Conservation (phyloP, 2,888 invertebrate genomes). For the Pseudococcus viburni region DNA sequence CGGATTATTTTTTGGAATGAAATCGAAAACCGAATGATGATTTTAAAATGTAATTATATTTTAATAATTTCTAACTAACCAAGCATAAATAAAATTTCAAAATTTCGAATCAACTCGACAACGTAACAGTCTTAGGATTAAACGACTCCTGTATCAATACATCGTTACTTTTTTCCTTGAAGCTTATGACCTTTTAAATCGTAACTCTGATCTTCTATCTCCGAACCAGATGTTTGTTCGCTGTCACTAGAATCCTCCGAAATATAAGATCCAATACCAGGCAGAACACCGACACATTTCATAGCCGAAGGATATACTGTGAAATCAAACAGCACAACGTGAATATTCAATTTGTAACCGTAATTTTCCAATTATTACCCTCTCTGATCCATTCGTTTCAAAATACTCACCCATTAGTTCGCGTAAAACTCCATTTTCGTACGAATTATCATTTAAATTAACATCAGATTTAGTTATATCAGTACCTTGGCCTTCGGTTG, state of each 20-base stretch:
- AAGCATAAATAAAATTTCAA: neutral
- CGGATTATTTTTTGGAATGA: no score
- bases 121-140: neutral
- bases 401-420: slow-evolving; percentile 43
- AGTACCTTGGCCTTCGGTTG: neutral
- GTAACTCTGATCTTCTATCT: slow-evolving; percentile 44
- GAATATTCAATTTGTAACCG: neutral
- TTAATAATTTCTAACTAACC: neutral
- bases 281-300: slow-evolving; percentile 59
- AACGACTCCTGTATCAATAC: neutral
- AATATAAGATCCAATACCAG: slow-evolving; percentile 62
- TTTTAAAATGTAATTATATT: neutral
- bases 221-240: slow-evolving; percentile 57
- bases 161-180: slow-evolving; percentile 35
- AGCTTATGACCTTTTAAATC: slow-evolving; percentile 57
- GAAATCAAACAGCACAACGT: neutral
- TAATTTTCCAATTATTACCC: neutral
- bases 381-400: neutral
- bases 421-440: slow-evolving; percentile 18
- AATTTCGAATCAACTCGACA: neutral
- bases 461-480: slow-evolving; percentile 33
- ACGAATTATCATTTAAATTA: slow-evolving; percentile 32
- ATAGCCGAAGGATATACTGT: slow-evolving; percentile 57
- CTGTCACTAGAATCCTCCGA: slow-evolving; percentile 61
- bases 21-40: neutral